Conservation (phyloP, 1,140 invertebrate species). For the Drosophila seguyi region DNA sequence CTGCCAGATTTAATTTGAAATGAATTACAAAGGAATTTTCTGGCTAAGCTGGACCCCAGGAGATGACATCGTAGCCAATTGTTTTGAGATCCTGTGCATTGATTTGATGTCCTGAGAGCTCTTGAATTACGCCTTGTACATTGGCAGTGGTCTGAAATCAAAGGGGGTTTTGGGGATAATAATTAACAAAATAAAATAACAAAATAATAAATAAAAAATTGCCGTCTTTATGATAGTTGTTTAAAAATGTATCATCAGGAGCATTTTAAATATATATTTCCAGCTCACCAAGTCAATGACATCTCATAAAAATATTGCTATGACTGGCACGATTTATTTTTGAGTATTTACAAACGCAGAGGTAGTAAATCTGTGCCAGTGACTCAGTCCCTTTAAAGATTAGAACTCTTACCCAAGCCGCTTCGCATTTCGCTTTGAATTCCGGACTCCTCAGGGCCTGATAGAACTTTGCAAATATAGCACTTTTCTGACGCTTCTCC, state of each 20-base stretch:
- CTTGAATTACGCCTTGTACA: constrained; percentile 52
- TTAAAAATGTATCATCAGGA: neutral
- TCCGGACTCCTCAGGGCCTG: constrained; percentile 60
- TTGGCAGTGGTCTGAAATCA: constrained; percentile 58
- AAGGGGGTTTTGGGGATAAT: neutral
- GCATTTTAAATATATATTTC: neutral
- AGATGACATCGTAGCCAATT: constrained; percentile 71
- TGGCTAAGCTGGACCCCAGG: constrained; percentile 64
- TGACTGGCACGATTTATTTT: neutral
- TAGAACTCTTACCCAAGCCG: constrained; percentile 60
- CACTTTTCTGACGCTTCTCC: constrained; percentile 50
- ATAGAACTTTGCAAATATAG: constrained; percentile 71
- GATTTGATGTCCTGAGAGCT: constrained; percentile 57
- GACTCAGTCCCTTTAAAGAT: neutral
- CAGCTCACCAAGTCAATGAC: neutral
- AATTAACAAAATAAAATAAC: neutral
- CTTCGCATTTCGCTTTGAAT: constrained; percentile 59
- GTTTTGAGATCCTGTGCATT: constrained; percentile 60
- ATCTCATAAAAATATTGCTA: neutral
- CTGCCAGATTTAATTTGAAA: constrained; percentile 21
- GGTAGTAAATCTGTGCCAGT: neutral
- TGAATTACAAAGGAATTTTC: neutral
- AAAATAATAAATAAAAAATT: neutral
- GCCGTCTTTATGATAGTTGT: neutral
- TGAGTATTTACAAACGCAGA: neutral